Conservation (phyloP, 2,888 invertebrate genomes). For the Mythimna vitellina region DNA sequence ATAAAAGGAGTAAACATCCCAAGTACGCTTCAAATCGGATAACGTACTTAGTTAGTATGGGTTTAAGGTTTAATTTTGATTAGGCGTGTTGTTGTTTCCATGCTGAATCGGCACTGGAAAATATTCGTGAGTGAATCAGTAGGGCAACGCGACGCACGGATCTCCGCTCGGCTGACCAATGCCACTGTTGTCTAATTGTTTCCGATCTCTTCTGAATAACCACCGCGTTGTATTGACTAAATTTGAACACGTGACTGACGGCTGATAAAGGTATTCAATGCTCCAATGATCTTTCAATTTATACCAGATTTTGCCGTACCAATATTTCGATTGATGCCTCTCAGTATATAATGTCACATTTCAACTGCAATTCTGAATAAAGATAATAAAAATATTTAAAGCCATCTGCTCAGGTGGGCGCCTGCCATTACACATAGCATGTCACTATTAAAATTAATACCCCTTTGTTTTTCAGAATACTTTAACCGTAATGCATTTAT, state of each 20-base stretch:
- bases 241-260: slow-evolving; percentile 85
- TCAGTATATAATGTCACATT: slow-evolving; percentile 31
- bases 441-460: slow-evolving; percentile 84
- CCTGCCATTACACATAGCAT: slow-evolving; percentile 76
- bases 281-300: slow-evolving; percentile 70
- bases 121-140: slow-evolving; percentile 82
- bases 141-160: slow-evolving; percentile 84
- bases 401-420: slow-evolving; percentile 74
- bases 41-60: neutral
- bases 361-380: slow-evolving; percentile 52
- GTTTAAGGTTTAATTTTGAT: slow-evolving; percentile 57
- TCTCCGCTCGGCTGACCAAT: slow-evolving; percentile 88
- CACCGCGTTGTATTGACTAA: slow-evolving; percentile 84
- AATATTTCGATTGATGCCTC: slow-evolving; percentile 47
- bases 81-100: slow-evolving; percentile 62
- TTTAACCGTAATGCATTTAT: slow-evolving; percentile 78
- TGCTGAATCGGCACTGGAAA: slow-evolving; percentile 68
- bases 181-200: slow-evolving; percentile 89
- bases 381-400: slow-evolving; percentile 64
- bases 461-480: slow-evolving; percentile 81
- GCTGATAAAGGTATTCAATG: slow-evolving; percentile 76
- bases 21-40: slow-evolving; percentile 2
- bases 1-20: slow-evolving; percentile 49
- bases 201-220: slow-evolving; percentile 89
- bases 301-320: slow-evolving; percentile 46